Evolutionary conservation across 1,140 invertebrate genomes (phyloP), one percentile per base, ranked within the genome.

Genomic region (Alviniconcha marisindica): DNA sequence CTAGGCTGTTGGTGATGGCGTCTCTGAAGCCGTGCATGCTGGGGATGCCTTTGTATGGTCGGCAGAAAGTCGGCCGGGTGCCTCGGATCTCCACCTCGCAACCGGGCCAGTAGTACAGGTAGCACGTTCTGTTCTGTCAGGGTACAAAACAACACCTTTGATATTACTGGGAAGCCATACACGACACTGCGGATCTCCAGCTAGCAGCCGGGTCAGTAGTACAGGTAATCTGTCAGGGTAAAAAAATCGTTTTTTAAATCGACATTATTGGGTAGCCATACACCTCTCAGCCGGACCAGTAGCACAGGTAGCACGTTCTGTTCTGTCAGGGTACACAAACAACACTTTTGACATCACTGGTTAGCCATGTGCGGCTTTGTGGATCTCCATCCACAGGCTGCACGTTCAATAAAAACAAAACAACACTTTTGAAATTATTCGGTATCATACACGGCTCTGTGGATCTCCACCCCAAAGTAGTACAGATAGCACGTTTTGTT

Each of bases 221-320:
- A 93, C 66, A 92, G 83, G 74, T 89, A 92, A 18, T 89, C 87
- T 78, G 85, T 88, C 63, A 91, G 91, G 21, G 90, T 90, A 84
- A 91, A 85, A 51, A 89, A 83, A 44, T 83, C 60, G 31, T 24
- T 2, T 76, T 33, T 12, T 24, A 56, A 56, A 56, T 14, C 14
- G 1, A 7, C 2, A n/a, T 18, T 69, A n/a, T 31, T 69, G 21
- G 48, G 14, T 4, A 24, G 24, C 15, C 51, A 56, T 56, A n/a
- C n/a, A n/a, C 91, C 69, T 94, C 92, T 84, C 93, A 93, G n/a
- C 93, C 92, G 14, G 92, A 90, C 93, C 93, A 94, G 78, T 91
- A 90, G 71, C 88, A 93, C 74, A 92, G 83, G 77, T 90, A 92
- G 21, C 90, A 87, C 77, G 85, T 89, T 63, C 92, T 91, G n/a